These are phyloP conservation scores for Spilosoma lubricipeda DNA, from an alignment of 2,888 invertebrate genomes.

Conservation along the genomic window DNA sequence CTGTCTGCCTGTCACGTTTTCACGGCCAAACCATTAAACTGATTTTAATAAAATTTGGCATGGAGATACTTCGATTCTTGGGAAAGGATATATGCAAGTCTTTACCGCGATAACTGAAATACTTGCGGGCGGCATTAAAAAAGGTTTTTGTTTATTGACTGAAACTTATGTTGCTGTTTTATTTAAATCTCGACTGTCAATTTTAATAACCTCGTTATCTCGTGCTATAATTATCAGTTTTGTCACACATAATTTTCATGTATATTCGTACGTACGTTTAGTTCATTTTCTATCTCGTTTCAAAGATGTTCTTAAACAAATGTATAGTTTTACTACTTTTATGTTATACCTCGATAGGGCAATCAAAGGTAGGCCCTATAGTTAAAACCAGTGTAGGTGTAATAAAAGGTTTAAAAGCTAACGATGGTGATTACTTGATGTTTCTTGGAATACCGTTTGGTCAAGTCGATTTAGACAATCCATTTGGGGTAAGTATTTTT, in stretches of 20 bases:
- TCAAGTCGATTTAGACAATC: constrained; percentile 14
- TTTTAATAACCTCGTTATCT: neutral
- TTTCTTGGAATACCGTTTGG: constrained; percentile 25
- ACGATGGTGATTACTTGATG: constrained; percentile 22
- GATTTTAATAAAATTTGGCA: too few relatives aligned
- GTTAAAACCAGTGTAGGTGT: constrained; percentile 43
- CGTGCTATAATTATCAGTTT: neutral
- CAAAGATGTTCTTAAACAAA: constrained; percentile 12
- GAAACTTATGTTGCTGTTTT: neutral
- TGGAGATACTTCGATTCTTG: too few relatives aligned
- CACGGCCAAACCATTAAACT: too few relatives aligned
- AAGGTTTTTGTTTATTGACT: neutral
- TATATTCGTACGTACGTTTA: neutral
- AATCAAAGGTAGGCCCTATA: constrained; percentile 40
- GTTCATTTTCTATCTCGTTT: neutral
- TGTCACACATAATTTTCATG: neutral
- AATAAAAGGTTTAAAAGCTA: constrained; percentile 21
- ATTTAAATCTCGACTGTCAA: neutral
- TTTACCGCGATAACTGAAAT: too few relatives aligned
- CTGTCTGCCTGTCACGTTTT: too few relatives aligned
- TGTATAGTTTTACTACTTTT: constrained; percentile 7
- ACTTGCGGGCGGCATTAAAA: too few relatives aligned
- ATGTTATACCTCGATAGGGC: constrained; percentile 9
- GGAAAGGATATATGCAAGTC: too few relatives aligned
- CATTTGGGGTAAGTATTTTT: constrained; percentile 22